These are phyloP conservation scores for Tortricodes alternella DNA, from an alignment of 2,888 invertebrate species.

Conservation along the genomic window DNA sequence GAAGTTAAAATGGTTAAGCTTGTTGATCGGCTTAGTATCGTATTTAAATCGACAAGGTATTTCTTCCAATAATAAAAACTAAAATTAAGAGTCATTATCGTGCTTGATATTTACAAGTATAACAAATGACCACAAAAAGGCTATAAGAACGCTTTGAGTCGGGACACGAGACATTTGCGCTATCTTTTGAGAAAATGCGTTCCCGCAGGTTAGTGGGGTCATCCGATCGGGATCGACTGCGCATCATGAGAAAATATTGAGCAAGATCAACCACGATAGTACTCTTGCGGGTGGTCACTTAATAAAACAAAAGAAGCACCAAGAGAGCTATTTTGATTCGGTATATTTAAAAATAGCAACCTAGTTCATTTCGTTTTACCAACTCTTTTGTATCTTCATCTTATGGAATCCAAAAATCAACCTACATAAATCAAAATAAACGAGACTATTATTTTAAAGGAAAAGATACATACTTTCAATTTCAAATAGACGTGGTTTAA, in stretches of 20 bases:
- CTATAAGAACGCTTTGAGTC: conserved; percentile 1
- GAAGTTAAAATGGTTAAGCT: too few species aligned
- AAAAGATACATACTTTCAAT: background rate
- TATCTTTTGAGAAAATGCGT: conserved; percentile 52
- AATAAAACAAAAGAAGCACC: conserved; percentile 43
- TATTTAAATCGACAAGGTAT: background rate
- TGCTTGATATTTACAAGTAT: background rate
- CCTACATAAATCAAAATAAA: background rate
- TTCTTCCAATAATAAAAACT: background rate
- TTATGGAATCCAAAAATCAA: too few species aligned
- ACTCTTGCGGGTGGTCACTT: conserved; percentile 48
- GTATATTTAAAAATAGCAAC: background rate
- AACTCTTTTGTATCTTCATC: too few species aligned
- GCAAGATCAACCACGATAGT: conserved; percentile 61
- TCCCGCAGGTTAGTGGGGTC: conserved; percentile 61
- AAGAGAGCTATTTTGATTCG: background rate
- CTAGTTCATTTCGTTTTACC: background rate
- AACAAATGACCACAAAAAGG: conserved; percentile 12
- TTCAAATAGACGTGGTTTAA: conserved; percentile 11
- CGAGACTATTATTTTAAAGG: too few species aligned
- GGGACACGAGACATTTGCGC: conserved; percentile 37
- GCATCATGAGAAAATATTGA: conserved; percentile 71
- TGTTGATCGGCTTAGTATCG: background rate
- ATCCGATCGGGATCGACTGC: conserved; percentile 67
- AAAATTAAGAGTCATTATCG: background rate